These are phyloP conservation scores for Thryonomys swinderianus DNA, from an alignment of 2,113 vertebrate species.

Conservation along the genomic window DNA sequence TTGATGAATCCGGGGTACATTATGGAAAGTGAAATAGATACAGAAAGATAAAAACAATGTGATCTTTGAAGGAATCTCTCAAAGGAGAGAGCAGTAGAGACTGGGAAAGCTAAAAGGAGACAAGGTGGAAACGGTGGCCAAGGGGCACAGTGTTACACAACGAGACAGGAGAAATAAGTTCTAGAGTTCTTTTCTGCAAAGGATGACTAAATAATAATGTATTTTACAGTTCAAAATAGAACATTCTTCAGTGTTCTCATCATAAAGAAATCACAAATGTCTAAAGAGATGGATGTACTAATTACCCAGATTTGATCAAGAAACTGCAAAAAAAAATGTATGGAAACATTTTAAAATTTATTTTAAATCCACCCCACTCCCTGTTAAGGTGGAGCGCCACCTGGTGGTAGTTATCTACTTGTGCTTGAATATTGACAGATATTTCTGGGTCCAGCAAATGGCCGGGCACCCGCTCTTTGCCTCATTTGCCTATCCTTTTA, in stretches of 20 bases:
- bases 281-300: neutral
- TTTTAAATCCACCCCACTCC: neutral
- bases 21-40: neutral
- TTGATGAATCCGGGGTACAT: neutral
- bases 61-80: neutral
- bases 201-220: neutral
- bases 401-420: constrained; percentile 29
- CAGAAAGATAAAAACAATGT: neutral
- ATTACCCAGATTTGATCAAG: neutral
- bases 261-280: neutral
- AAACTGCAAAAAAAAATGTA: neutral
- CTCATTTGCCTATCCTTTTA: neutral
- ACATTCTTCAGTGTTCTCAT: neutral
- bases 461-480: neutral
- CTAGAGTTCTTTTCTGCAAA: neutral
- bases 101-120: neutral
- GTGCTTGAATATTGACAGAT: neutral
- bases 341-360: neutral
- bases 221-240: neutral
- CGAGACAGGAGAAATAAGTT: neutral
- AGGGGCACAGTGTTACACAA: neutral
- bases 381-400: constrained; percentile 58
- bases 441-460: neutral
- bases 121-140: neutral
- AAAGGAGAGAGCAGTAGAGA: neutral